These are phyloP conservation scores for Coptodon rendalli DNA, from an alignment of 2,113 vertebrate species.

Conservation along the genomic window DNA sequence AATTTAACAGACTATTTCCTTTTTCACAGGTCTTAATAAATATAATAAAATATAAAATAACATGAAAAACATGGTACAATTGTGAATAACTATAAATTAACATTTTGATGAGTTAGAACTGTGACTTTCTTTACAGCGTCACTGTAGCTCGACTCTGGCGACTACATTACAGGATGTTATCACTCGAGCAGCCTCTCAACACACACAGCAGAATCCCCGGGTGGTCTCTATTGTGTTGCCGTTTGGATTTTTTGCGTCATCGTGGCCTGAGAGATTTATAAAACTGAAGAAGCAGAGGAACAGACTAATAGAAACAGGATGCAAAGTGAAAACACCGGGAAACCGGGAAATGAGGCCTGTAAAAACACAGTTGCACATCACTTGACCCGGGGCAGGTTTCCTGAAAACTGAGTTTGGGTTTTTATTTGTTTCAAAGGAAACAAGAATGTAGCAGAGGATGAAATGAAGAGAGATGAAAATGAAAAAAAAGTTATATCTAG, in stretches of 20 bases:
- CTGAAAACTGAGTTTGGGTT: neutral
- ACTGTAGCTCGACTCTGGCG: neutral
- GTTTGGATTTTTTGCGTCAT: neutral
- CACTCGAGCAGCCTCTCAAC: neutral
- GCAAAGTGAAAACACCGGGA: neutral
- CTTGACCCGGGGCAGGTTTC: neutral
- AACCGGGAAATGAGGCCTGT: conserved; percentile 10
- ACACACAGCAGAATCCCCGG: neutral
- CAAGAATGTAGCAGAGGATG: neutral
- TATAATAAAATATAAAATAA: neutral
- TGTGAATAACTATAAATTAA: neutral
- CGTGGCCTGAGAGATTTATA: neutral
- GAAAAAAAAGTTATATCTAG: neutral
- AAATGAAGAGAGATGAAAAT: neutral
- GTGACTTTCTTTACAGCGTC: neutral
- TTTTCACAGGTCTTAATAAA: neutral
- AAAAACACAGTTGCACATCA: conserved; percentile 11
- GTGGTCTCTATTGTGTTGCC: conserved; percentile 9
- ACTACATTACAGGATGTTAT: conserved; percentile 11
- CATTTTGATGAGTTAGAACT: neutral
- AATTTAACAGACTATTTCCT: neutral
- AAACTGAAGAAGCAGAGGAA: conserved; percentile 11
- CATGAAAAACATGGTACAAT: neutral
- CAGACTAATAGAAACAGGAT: conserved; percentile 47
- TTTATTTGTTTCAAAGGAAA: neutral